Evolutionary conservation across 2,888 invertebrate genomes (phyloP), one percentile per base, ranked within the genome.

Genomic region (Tetropium fuscum): DNA sequence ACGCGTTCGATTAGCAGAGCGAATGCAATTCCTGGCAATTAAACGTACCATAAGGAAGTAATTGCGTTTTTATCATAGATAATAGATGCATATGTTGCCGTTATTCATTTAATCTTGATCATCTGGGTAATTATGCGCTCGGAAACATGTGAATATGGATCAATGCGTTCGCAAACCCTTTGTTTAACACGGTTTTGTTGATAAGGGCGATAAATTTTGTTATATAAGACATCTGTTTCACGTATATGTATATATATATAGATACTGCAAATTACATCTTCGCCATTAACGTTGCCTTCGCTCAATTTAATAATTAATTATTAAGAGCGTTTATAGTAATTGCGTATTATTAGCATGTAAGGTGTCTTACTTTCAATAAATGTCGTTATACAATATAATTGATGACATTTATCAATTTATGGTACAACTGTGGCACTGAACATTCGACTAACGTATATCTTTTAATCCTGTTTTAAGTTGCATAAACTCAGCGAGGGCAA

Each of bases 171-270:
- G 18, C 11, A 10, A 34, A 15, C 34, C 2, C 19, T 19, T 19
- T 19, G n/a, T 40, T 40, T 40, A 5, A n/a, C 6, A 19, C 40
- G 18, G 19, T 19, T 11, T 40, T 10, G 11, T 11, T 19, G 40
- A 34, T 13, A 34, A 34, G 15, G 11, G 13, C 34, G 8, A 8
- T 34, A 13, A 34, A 13, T 20, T 19, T 20, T 19, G 40, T 40
- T 40, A 40, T 20, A 20, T 40, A 40, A 40, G 20, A 6, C 40
- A 40, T n/a, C n/a, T n/a, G n/a, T n/a, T n/a, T n/a, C n/a, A n/a
- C n/a, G n/a, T n/a, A n/a, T 34, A 15, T 34, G 34, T 13, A 6
- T 32, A 30, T 10, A 7, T 32, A 34, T 34, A 15, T 34, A 13
- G 15, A 34, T 34, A 7, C 3, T 13, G 34, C 13, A 13, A 34